Base-by-base conservation (phyloP, 1,140 invertebrate genomes). In the Megathymus violae region DNA sequence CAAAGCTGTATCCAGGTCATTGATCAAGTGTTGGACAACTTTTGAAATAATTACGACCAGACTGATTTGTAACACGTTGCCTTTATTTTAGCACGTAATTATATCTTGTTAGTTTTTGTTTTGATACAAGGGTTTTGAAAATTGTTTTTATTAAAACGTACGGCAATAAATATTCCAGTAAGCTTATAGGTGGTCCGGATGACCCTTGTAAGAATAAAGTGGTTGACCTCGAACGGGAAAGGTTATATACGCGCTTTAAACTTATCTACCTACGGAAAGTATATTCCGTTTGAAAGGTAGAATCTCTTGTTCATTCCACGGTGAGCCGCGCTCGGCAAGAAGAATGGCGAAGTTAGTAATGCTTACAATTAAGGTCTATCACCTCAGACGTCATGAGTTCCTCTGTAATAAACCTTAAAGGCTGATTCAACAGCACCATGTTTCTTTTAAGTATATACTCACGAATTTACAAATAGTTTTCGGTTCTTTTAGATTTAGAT, bases 1-100 rank as follows among this genome's bases (percentile, higher is more conserved):
- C 15, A 44, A 58, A 58, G 54, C 41, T 19, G 41, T 58, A 58
- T 34, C 31, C 41, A 46, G 54, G 54, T 58, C 54, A 58, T 46
- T 46, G 54, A 46, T 44, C 27, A 44, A 46, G 25, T 44, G 22
- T 58, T 46, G 31, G 41, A 25, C 41, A 46, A 58, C 54, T 58
- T 34, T 43, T 46, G 25, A 58, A 58, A 16, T 50, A 50, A 15
- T 58, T 22, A 46, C 15, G 3, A 34, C 15, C 7, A 25, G 19
- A 9, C 27, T 51, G 7, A 17, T 38, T 41, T 16, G 27, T 27
- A 43, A 27, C 25, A 27, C 15, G 6, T 0, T 7, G 27, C 9
- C 4, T 31, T 31, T 31, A 31, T 31, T 31, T 4, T 31, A 7
- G 27, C 27, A 31, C 4, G 1, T 31, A 31, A 7, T 31, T 7